These are phyloP conservation scores for Esperia sulphurella DNA, from an alignment of 2,888 invertebrate genomes.

Conservation along the genomic window DNA sequence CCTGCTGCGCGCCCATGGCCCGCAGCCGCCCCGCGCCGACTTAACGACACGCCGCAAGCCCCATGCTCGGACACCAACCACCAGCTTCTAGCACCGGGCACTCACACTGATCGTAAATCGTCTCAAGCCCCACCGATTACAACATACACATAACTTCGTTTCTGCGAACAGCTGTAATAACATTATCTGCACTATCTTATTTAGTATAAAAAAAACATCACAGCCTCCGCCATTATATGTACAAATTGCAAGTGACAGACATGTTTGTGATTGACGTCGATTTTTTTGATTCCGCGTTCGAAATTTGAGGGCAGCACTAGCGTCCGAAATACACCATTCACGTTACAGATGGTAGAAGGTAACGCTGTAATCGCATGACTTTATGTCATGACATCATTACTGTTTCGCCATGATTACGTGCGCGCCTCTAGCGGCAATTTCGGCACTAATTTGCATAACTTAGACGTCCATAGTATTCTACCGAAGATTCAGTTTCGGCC, in stretches of 20 bases:
- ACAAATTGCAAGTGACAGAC: neutral
- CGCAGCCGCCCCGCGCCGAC: conserved; percentile 18
- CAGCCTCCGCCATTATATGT: conserved; percentile 68
- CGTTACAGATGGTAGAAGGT: neutral
- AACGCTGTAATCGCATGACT: too few relatives aligned
- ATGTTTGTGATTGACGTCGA: conserved; percentile 56
- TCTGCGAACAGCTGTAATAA: conserved; percentile 28
- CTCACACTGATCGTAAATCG: conserved; percentile 24
- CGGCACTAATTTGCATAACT: too few relatives aligned
- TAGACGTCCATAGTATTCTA: too few relatives aligned
- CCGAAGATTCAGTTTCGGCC: too few relatives aligned
- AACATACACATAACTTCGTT: conserved; percentile 20
- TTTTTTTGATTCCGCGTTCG: conserved; percentile 40
- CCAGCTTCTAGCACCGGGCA: conserved; percentile 28
- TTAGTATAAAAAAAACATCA: conserved; percentile 47
- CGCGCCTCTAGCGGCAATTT: too few relatives aligned
- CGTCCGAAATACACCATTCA: neutral
- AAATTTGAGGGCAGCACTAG: conserved; percentile 33
- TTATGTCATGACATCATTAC: neutral
- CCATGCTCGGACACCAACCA: conserved; percentile 48
- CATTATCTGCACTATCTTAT: conserved; percentile 31
- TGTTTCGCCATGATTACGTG: too few relatives aligned
- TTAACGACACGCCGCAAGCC: conserved; percentile 45
- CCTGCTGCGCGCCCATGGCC: conserved; percentile 95
- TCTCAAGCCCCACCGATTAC: conserved; percentile 49